These are phyloP conservation scores for Macroglossus sobrinus DNA, from an alignment of 2,113 vertebrate species.

Conservation along the genomic window DNA sequence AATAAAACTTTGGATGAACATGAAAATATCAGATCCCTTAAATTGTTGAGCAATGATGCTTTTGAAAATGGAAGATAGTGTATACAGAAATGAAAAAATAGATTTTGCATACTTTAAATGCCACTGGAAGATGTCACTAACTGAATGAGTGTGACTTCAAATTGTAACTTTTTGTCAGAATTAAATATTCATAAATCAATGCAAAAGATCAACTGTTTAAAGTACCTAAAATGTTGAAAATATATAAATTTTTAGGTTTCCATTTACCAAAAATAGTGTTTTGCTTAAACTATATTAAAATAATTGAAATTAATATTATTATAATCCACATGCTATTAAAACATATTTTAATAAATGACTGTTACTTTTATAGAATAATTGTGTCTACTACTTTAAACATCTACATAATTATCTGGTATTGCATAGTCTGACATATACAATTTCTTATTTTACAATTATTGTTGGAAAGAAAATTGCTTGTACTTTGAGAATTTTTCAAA, in stretches of 20 bases:
- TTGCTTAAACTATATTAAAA: not conserved
- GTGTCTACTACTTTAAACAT: not conserved
- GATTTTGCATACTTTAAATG: not conserved
- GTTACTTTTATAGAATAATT: not conserved
- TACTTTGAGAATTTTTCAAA: constrained; percentile 47
- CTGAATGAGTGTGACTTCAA: not conserved
- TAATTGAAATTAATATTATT: not conserved
- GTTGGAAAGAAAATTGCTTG: not conserved
- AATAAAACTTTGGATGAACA: not conserved
- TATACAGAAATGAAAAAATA: not conserved
- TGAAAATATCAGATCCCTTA: not conserved
- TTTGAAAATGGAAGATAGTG: not conserved
- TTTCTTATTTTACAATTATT: not conserved
- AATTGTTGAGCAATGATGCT: not conserved
- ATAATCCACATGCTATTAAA: not conserved
- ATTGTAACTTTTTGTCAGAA: not conserved
- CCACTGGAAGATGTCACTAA: not conserved
- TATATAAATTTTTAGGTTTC: not conserved
- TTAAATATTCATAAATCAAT: not conserved
- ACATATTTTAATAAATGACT: not conserved
- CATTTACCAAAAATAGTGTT: not conserved
- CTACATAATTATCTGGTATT: not conserved
- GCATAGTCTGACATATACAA: not conserved
- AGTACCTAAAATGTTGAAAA: not conserved
- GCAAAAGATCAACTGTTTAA: not conserved